A percentile compares a stretch with the other conserved stretches of the same genome.
phyloP scores from a whole-genome alignment of 2,113 vertebrate genomes.

The Hassar affinis region DNA sequence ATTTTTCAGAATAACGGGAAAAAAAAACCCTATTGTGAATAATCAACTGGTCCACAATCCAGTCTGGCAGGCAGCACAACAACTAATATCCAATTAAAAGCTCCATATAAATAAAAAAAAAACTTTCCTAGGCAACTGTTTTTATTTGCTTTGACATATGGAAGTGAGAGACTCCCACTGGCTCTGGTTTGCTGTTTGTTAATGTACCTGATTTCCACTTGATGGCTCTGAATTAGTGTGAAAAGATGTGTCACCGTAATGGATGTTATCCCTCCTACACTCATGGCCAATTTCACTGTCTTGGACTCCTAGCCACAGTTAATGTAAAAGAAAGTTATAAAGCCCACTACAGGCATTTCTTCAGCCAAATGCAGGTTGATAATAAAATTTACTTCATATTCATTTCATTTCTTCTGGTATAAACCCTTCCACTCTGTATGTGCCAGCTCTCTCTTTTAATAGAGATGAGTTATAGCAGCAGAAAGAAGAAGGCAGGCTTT shows the following conservation, averaged over 20 bases:
- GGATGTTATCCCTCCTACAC: not conserved
- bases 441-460: not conserved
- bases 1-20: no score
- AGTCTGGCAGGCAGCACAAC: not conserved
- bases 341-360: not conserved
- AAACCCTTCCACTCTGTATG: not conserved
- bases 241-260: no score
- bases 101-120: not conserved
- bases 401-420: not conserved
- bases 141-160: no score
- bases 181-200: no score
- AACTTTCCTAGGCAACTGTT: not conserved
- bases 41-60: not conserved
- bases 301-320: not conserved
- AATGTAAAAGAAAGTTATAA: not conserved
- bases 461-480: not conserved
- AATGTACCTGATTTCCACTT: no score
- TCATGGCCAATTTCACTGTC: not conserved
- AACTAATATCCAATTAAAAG: not conserved
- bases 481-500: not conserved
- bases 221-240: no score
- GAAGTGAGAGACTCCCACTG: no score
- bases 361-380: not conserved
- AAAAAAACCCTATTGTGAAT: not conserved
- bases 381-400: not conserved